These are phyloP conservation scores for Paguma larvata DNA, from an alignment of 2,797 vertebrate genomes.

Conservation along the genomic window DNA sequence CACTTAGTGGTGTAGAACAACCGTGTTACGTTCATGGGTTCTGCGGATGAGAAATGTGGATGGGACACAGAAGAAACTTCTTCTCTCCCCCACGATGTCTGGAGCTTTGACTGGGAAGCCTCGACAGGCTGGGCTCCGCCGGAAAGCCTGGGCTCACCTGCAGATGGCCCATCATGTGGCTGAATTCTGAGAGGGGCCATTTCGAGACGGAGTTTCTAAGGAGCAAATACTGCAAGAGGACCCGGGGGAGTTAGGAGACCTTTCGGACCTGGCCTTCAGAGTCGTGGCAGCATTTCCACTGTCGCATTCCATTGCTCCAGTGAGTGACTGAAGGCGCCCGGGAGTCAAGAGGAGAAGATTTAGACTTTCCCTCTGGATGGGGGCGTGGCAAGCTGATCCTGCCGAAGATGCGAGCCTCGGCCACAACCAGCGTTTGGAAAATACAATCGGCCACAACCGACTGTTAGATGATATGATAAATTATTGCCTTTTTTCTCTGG, in stretches of 20 bases:
- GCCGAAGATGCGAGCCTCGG: neutral
- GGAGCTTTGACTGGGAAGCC: neutral
- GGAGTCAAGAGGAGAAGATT: neutral
- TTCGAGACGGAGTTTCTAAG: neutral
- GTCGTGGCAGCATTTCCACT: no score
- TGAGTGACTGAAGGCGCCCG: neutral
- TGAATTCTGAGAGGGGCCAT: neutral
- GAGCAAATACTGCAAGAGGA: neutral
- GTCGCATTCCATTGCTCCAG: neutral
- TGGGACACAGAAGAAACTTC: neutral
- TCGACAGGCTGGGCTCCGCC: neutral
- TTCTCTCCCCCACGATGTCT: neutral
- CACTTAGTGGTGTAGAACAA: neutral
- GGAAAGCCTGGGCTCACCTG: neutral
- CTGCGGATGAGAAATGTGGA: neutral
- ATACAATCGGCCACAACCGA: neutral
- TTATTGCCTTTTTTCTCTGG: neutral
- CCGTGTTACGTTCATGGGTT: neutral
- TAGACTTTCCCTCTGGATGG: neutral
- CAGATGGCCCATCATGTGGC: neutral
- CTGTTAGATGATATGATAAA: neutral
- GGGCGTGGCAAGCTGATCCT: neutral
- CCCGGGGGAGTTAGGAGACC: neutral
- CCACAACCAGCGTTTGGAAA: neutral
- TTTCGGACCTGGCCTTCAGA: neutral